Conservation (phyloP, 2,888 invertebrate genomes). For the Conistra vaccinii region DNA sequence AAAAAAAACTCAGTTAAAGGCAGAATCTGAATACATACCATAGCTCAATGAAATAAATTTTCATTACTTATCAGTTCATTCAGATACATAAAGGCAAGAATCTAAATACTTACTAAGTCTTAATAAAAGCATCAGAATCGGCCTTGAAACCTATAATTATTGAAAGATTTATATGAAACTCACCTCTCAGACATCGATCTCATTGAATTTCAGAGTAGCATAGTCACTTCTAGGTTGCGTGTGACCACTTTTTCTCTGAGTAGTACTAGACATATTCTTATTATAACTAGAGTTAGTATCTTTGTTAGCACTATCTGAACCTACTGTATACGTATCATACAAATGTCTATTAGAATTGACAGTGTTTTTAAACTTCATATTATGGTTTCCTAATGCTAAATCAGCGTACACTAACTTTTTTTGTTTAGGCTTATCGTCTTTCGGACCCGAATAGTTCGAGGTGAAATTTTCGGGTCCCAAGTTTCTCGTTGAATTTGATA, state of each 20-base stretch:
- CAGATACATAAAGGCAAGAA: background rate
- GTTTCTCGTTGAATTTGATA: constrained; percentile 88
- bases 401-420: constrained; percentile 90
- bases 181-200: constrained; percentile 89
- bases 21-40: background rate
- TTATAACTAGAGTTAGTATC: constrained; percentile 84
- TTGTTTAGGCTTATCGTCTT: constrained; percentile 87
- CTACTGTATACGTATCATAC: constrained; percentile 89
- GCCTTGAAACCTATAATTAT: background rate
- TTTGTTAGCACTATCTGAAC: constrained; percentile 84
- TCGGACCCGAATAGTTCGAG: constrained; percentile 82
- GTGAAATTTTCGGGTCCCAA: constrained; percentile 82
- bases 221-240: constrained; percentile 86
- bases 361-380: constrained; percentile 90
- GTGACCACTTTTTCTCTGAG: constrained; percentile 69
- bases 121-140: constrained; percentile 11
- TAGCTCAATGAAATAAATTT: background rate
- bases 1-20: constrained; percentile 8
- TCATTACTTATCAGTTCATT: background rate
- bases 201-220: constrained; percentile 89
- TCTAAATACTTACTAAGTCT: background rate
- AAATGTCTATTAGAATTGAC: constrained; percentile 90
- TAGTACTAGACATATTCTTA: constrained; percentile 84
- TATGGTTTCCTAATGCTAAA: constrained; percentile 90
- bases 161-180: constrained; percentile 65